These are phyloP conservation scores for Neolamprologus toae DNA, from an alignment of 2,113 vertebrate genomes.

Conservation along the genomic window DNA sequence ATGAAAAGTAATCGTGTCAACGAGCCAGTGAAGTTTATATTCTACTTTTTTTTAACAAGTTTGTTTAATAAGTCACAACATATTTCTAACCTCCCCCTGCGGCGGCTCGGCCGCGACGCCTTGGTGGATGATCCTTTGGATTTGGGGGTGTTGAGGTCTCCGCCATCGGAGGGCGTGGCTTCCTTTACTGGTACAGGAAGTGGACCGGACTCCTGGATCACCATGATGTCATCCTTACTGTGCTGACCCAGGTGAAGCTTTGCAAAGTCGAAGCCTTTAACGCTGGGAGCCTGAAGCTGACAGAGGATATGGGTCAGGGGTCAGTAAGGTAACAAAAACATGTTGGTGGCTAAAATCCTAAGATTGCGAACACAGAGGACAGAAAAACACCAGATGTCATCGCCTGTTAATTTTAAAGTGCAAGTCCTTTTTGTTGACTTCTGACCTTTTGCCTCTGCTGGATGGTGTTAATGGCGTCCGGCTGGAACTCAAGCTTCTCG, in stretches of 20 bases:
- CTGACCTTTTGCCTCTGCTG: slow-evolving; percentile 95
- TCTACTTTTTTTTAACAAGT: background rate
- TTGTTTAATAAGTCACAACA: background rate
- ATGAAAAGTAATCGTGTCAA: background rate
- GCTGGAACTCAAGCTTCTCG: slow-evolving; percentile 96
- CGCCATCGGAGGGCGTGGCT: slow-evolving; percentile 84
- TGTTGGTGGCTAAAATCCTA: background rate
- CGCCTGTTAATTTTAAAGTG: background rate
- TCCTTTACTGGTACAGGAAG: slow-evolving; percentile 83
- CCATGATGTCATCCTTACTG: slow-evolving; percentile 91
- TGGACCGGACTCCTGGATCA: slow-evolving; percentile 87
- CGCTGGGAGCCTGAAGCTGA: slow-evolving; percentile 91
- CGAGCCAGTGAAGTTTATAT: background rate
- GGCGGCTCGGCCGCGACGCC: slow-evolving; percentile 73
- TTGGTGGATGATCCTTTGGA: slow-evolving; percentile 82
- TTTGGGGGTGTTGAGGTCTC: slow-evolving; percentile 88
- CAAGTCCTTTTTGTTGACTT: background rate
- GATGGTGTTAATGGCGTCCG: slow-evolving; percentile 89
- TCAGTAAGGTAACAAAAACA: background rate
- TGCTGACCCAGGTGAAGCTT: slow-evolving; percentile 97
- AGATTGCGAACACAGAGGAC: background rate
- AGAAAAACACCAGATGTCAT: background rate
- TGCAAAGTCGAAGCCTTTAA: slow-evolving; percentile 97
- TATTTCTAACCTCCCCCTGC: slow-evolving; percentile 79
- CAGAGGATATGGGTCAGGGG: background rate